Base-by-base conservation (phyloP, 92 coral and sea anemone genomes). In the Umimayanthus chanpuru region DNA sequence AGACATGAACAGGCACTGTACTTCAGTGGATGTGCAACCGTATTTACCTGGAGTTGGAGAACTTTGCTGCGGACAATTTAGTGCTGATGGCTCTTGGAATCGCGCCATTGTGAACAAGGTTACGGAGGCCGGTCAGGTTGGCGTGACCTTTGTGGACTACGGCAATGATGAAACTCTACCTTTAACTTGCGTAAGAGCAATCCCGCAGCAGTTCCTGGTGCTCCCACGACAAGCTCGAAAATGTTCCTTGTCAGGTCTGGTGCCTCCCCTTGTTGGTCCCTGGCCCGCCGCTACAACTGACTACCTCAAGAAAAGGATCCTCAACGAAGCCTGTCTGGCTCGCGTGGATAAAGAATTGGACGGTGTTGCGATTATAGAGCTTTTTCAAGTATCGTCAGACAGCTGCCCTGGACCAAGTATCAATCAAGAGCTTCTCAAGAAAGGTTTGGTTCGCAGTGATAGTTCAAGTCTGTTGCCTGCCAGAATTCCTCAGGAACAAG, bases 131-230 rank as follows among this genome's bases (percentile, higher is more conserved):
- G 86, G 91, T 49, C 85, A 81, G 56, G 71, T 88, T 85, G 61
- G 73, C 76, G 94, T 93, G n/a, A 89, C 89, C 56, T 94, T 94
- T 80, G 94, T 94, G 30, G 98, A 94, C 92, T 94, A 81, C 77
- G 98, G 98, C 38, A 94, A 94, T 67, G 87, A 85, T 36, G 93
- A 88, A 67, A 76, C 38, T 0, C 86, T 91, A 16, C 15, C 89
- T 28, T 70, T 86, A 18, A 64, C 83, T 18, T 79, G 64, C 71
- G 72, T 94, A n/a, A 87, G 95, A 76, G 74, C 66, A 55, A 91
- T 93, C 65, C 73, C 79, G 12, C 88, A 79, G 44, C 70, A 80
- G 74, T 94, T 93, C 67, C 81, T 89, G 15, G 88, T n/a, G 32
- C 95, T 94, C 39, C 98, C 98, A 25, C 76, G 92, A 4, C 98